These are phyloP conservation scores for Catharus minimus DNA, from an alignment of 2,113 vertebrate species.

Conservation along the genomic window DNA sequence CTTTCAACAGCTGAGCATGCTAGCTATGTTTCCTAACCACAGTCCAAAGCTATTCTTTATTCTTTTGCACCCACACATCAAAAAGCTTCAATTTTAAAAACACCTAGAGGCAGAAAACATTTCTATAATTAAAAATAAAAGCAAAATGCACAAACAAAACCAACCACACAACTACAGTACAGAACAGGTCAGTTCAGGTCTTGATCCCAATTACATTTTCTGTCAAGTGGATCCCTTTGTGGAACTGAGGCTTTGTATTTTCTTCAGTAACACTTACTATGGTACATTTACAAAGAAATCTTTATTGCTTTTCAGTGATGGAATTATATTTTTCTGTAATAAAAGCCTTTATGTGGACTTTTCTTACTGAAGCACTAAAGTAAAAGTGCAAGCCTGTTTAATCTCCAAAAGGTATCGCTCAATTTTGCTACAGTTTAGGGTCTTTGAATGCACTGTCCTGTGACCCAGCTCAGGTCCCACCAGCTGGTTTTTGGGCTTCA, in stretches of 20 bases:
- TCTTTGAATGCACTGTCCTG: background rate
- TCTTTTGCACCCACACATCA: background rate
- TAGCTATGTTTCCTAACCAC: background rate
- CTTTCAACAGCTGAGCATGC: background rate
- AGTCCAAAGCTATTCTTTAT: background rate
- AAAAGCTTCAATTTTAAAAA: background rate
- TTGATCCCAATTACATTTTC: slow-evolving; percentile 43
- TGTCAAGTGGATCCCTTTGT: slow-evolving; percentile 12
- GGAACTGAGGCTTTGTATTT: slow-evolving; percentile 1
- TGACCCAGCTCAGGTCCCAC: background rate
- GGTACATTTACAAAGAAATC: slow-evolving; percentile 1
- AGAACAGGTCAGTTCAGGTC: slow-evolving; percentile 15
- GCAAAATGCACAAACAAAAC: background rate
- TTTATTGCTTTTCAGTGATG: slow-evolving; percentile 25
- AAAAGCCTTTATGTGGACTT: background rate
- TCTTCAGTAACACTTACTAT: background rate
- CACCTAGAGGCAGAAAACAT: background rate
- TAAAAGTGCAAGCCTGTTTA: background rate
- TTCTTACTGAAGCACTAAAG: background rate
- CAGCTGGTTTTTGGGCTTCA: background rate
- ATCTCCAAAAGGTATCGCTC: background rate
- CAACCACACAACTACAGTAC: background rate
- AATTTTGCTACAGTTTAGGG: background rate
- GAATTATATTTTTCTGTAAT: slow-evolving; percentile 19
- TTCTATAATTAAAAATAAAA: slow-evolving; percentile 40